Evolutionary conservation across 2,113 vertebrate genomes (phyloP), one percentile per base, ranked within the genome.

Genomic region (Piprites chloris): DNA sequence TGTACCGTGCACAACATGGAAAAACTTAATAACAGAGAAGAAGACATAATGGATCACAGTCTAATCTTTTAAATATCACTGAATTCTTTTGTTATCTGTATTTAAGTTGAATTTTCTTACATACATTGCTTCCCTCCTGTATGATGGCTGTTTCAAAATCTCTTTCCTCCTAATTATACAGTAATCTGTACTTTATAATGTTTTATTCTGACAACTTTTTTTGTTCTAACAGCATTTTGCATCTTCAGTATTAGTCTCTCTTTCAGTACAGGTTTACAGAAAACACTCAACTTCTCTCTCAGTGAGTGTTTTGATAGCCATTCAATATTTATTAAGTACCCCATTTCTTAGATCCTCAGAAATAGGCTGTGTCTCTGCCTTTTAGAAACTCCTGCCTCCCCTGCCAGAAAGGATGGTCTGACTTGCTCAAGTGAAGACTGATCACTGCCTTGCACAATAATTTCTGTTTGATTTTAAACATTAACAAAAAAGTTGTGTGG

Each of bases 71-170:
- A 42, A 11, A 67, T 22, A 56, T n/a, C 11, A 27, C 9, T 52
- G 18, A 76, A 52, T 56, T 41, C 0, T 32, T 94, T 75, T 35
- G 9, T 47, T 58, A 44, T 20, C 7, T 71, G 6, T 61, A 58
- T 82, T 75, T 35, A 62, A 39, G 42, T 6, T 53, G 9, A 67
- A 61, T 62, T 79, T 91, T 74, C 52, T 79, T 67, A 16, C 13
- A 15, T 35, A 32, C 2, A 21, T 58, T 62, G n/a, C 6, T 83
- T 0, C 6, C 0, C 12, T 75, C 46, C 18, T 67, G 10, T 67
- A 35, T 1, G 1, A 82, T 35, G 21, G 6, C 20, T 56, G 8
- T 56, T 91, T 82, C 46, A 66, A 82, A 82, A 91, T 1, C 6
- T 59, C 2, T 0, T 62, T 91, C 44, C 61, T 93, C 49, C 37